phyloP scores from a whole-genome alignment of 2,113 vertebrate genomes.

The Fulica atra region DNA sequence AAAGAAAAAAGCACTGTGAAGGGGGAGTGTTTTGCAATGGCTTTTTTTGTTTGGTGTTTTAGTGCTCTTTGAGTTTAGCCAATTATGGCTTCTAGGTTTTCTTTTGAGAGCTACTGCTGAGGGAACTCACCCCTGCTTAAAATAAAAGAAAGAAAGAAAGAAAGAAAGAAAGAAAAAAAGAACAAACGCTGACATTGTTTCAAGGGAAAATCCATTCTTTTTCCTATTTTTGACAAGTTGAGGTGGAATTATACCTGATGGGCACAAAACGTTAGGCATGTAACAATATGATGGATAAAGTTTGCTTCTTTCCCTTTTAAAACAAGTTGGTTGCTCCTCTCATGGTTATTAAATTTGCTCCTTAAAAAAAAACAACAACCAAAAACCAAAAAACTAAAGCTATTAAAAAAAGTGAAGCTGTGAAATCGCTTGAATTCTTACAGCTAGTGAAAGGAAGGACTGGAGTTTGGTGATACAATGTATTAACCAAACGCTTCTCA shows the following conservation, averaged over 20 bases:
- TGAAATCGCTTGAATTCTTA: neutral
- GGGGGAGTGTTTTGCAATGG: neutral
- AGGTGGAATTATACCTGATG: conserved; percentile 55
- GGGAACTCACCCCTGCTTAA: conserved; percentile 51
- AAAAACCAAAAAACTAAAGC: too few species aligned
- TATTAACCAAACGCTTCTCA: neutral
- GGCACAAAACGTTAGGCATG: neutral
- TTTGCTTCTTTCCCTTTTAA: neutral
- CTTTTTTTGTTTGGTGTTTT: conserved; percentile 23
- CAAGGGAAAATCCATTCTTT: conserved; percentile 17
- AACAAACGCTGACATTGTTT: conserved; percentile 76
- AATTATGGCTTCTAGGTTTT: conserved; percentile 62
- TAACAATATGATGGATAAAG: conserved; percentile 1
- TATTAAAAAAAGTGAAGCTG: neutral
- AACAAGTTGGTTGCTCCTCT: neutral
- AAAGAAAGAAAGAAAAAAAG: conserved; percentile 35
- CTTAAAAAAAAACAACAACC: neutral
- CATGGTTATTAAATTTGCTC: neutral
- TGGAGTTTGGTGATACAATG: neutral
- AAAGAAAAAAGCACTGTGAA: neutral
- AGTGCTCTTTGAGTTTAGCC: conserved; percentile 45
- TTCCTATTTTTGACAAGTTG: neutral
- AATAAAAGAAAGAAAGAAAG: conserved; percentile 13
- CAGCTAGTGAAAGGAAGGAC: neutral
- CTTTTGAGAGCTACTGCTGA: conserved; percentile 67